phyloP scores from a whole-genome alignment of 2,888 invertebrate species.

The Thera obeliscata region DNA sequence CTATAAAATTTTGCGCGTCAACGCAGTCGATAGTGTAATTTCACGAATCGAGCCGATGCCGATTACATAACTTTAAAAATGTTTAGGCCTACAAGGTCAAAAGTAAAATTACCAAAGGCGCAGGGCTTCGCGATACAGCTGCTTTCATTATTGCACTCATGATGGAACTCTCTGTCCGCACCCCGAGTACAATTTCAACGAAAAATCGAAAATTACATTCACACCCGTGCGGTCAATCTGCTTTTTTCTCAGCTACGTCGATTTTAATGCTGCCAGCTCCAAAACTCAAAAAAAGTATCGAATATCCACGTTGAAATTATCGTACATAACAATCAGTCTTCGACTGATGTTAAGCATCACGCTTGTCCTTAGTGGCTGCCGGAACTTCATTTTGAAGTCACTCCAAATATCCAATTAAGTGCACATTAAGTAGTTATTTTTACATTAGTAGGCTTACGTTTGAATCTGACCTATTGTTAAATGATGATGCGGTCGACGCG shows the following conservation, averaged over 20 bases:
- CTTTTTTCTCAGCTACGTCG: constrained; percentile 14
- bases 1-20: background rate
- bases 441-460: too few relatives aligned
- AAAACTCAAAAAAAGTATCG: too few relatives aligned
- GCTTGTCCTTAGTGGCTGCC: too few relatives aligned
- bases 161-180: constrained; percentile 84
- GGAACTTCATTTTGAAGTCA: too few relatives aligned
- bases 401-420: too few relatives aligned
- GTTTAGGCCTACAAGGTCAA: constrained; percentile 32
- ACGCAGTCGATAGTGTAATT: constrained; percentile 46
- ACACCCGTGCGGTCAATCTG: constrained; percentile 35
- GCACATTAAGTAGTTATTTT: too few relatives aligned
- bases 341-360: too few relatives aligned
- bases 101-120: constrained; percentile 66
- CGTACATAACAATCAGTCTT: too few relatives aligned
- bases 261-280: background rate
- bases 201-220: constrained; percentile 51
- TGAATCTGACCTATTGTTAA: too few relatives aligned
- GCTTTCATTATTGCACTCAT: constrained; percentile 82
- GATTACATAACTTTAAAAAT: constrained; percentile 76
- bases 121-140: constrained; percentile 72
- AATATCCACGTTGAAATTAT: too few relatives aligned
- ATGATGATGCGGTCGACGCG: too few relatives aligned
- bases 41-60: constrained; percentile 45
- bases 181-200: constrained; percentile 66